Percentiles rank a stretch among this genome's conserved stretches.
Evolutionary conservation across 2,113 vertebrate species (phyloP).

Genomic region (Vombatus ursinus): DNA sequence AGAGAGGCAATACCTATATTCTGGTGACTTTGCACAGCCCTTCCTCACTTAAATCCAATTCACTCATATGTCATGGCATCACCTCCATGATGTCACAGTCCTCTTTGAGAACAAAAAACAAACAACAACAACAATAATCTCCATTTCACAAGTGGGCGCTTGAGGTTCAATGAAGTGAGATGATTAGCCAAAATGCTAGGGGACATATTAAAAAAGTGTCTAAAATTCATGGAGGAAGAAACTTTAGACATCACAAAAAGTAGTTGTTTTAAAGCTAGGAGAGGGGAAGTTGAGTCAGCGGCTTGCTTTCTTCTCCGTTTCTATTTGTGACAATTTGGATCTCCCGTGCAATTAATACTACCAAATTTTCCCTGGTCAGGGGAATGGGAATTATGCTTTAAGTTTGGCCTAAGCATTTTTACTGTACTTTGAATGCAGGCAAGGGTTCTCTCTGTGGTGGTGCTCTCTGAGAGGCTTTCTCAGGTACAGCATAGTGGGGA

Average conservation of each 20-base stretch:
- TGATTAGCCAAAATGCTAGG: not conserved
- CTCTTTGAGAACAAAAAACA: no score
- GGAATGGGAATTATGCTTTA: slow-evolving; percentile 53
- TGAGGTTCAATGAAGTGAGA: not conserved
- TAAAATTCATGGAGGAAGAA: slow-evolving; percentile 46
- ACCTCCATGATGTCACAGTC: no score
- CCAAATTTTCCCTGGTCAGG: slow-evolving; percentile 67
- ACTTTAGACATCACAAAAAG: not conserved
- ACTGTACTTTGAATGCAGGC: not conserved
- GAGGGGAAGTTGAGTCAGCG: not conserved
- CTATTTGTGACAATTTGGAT: slow-evolving; percentile 67
- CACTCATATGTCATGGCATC: no score
- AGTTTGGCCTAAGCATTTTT: not conserved
- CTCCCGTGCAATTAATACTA: slow-evolving; percentile 75
- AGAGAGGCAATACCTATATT: not conserved
- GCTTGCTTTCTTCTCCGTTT: slow-evolving; percentile 39
- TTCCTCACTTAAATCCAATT: no score
- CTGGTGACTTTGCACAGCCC: no score
- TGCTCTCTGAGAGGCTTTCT: slow-evolving; percentile 56
- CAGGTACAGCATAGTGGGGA: slow-evolving; percentile 53
- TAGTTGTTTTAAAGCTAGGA: not conserved
- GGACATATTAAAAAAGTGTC: slow-evolving; percentile 46
- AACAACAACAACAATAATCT: no score
- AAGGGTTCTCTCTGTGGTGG: slow-evolving; percentile 65
- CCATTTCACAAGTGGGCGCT: not conserved